Percentiles rank a stretch among this genome's conserved stretches.
Conservation (phyloP, 1,140 invertebrate genomes). For the Euura lappo region DNA sequence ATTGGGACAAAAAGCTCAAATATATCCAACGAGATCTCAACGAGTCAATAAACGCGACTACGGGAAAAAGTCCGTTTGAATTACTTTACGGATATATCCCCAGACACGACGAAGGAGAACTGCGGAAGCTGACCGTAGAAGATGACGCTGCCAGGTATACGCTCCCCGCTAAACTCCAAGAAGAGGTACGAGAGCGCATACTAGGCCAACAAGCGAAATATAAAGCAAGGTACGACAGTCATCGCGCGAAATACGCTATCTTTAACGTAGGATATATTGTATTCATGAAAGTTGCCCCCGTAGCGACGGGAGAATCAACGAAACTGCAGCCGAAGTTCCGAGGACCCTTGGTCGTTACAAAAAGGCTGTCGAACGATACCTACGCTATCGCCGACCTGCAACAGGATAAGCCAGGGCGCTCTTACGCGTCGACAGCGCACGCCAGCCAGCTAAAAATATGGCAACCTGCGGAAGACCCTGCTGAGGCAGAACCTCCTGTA, state of each 20-base stretch:
- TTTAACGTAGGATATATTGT: slow-evolving; percentile 28
- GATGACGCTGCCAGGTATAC: background rate
- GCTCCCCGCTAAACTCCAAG: slow-evolving; percentile 15
- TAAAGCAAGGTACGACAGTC: too few species aligned
- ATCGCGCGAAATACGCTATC: slow-evolving; percentile 17
- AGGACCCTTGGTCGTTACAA: slow-evolving; percentile 20
- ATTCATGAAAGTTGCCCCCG: slow-evolving; percentile 20
- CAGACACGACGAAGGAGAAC: slow-evolving; percentile 10
- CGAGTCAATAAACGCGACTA: slow-evolving; percentile 17
- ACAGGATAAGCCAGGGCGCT: background rate
- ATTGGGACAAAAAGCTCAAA: slow-evolving; percentile 21
- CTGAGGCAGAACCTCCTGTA: background rate
- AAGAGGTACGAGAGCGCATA: slow-evolving; percentile 18
- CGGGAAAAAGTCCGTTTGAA: slow-evolving; percentile 23
- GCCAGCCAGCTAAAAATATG: background rate
- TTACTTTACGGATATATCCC: slow-evolving; percentile 26
- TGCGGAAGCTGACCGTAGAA: slow-evolving; percentile 4
- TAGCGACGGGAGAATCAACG: slow-evolving; percentile 24
- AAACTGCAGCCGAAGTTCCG: slow-evolving; percentile 26
- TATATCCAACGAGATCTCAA: slow-evolving; percentile 25
- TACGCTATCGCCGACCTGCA: slow-evolving; percentile 13
- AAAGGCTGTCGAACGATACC: slow-evolving; percentile 15
- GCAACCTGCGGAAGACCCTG: background rate
- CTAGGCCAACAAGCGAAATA: slow-evolving; percentile 14
- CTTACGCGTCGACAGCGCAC: slow-evolving; percentile 13